Base-by-base conservation (phyloP, 2,888 invertebrate species). In the Mimas tiliae region DNA sequence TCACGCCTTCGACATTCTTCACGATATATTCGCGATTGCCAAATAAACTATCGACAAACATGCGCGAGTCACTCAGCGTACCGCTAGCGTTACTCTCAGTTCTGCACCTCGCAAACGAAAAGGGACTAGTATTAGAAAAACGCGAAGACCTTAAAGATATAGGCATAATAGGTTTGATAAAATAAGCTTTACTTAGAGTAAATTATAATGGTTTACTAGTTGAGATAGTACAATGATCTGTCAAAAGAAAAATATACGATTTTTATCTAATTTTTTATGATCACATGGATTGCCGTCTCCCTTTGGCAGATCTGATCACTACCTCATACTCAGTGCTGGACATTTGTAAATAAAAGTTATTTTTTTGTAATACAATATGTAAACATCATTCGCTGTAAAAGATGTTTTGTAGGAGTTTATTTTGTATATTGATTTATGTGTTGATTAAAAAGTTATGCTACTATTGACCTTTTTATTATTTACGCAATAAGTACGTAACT, bases 51-150 rank as follows among this genome's bases (percentile, higher is more conserved):
- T 91, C 95, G 0, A 84, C 92, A 11, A 94, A 93, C 70, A 96
- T 96, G 95, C 91, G 94, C 0, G 96, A 96, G 63, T 96, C 97
- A 33, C 91, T 98, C 64, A 97, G 96, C 80, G 95, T 96, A 34
- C 96, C 97, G 0, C 94, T 98, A 65, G 96, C 97, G 0, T 96
- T 98, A 84, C 95, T 97, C 33, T 96, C 97, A 0, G 91, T 98
- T 19, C 90, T 98, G 6, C 98, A 98, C 92, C 90, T 98, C 75
- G 96, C 97, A 2, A 98, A 98, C 83, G 98, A 98, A 82, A 95
- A 96, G 77, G 95, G 94, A 48, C 87, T 97, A 0, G 81, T 94
- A 48, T 81, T 96, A 33, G 89, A 93, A 73, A 94, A 94, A 65
- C 86, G 87, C 12, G 82, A 90, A 0, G 91, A 94, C 70, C 80